Percentiles rank a stretch among this genome's conserved stretches.
These are phyloP conservation scores for Prosopocoilus inquinatus DNA, from an alignment of 2,888 invertebrate species.

Conservation along the genomic window DNA sequence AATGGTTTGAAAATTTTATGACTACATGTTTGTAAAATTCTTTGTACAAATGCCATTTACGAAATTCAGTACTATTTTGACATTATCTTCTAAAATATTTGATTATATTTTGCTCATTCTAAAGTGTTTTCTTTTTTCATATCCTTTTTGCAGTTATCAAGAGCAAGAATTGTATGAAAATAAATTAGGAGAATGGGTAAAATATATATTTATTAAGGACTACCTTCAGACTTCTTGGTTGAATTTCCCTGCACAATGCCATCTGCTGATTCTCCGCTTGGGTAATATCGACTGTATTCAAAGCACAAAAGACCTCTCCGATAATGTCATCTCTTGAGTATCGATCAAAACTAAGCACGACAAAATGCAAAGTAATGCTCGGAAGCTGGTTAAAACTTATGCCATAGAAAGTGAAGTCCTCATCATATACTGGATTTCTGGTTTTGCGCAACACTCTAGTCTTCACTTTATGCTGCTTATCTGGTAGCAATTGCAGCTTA, in stretches of 20 bases:
- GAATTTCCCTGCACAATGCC: conserved; percentile 83
- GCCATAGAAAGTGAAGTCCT: conserved; percentile 99
- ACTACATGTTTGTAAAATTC: no score
- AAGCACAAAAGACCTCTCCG: conserved; percentile 91
- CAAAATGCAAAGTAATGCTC: conserved; percentile 90
- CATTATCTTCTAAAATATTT: no score
- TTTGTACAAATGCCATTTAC: no score
- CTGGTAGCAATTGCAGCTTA: conserved; percentile 94
- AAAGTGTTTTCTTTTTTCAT: no score
- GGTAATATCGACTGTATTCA: conserved; percentile 65
- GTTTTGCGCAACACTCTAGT: conserved; percentile 95
- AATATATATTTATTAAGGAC: background rate
- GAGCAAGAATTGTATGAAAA: no score
- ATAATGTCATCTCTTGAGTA: conserved; percentile 98
- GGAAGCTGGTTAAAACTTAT: conserved; percentile 81
- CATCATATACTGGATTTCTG: conserved; percentile 94
- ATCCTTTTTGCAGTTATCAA: no score
- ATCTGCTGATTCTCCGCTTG: conserved; percentile 76
- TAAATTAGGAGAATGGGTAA: no score
- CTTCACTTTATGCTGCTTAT: conserved; percentile 97
- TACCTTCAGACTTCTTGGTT: conserved; percentile 90
- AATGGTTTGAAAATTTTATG: background rate
- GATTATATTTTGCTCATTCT: no score
- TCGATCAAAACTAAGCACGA: conserved; percentile 85
- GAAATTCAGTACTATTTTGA: background rate